phyloP scores from a whole-genome alignment of 2,888 invertebrate genomes.

The Craniophora ligustri region DNA sequence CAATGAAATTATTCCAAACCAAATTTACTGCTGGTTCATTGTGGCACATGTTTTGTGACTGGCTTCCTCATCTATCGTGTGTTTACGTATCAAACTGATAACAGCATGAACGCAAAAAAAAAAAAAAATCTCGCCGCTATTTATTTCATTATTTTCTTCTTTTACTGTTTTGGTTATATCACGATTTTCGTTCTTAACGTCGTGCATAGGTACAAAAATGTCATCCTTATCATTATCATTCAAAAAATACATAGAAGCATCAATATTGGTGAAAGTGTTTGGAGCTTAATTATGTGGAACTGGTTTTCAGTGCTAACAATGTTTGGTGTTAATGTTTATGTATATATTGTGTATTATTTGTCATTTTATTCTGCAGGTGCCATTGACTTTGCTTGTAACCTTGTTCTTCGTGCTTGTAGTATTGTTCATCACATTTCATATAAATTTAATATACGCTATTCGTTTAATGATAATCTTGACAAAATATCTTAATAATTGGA shows the following conservation, averaged over 20 bases:
- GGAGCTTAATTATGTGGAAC: background rate
- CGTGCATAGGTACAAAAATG: background rate
- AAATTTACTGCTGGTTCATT: background rate
- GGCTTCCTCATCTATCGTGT: background rate
- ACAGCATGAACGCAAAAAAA: background rate
- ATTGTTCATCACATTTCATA: slow-evolving; percentile 2
- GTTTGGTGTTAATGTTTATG: background rate
- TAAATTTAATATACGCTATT: slow-evolving; percentile 12
- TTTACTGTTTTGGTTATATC: background rate
- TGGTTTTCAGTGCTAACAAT: background rate
- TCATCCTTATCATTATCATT: slow-evolving; percentile 26
- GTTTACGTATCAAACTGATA: background rate
- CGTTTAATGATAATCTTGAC: slow-evolving; percentile 8
- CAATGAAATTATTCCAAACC: slow-evolving; percentile 18
- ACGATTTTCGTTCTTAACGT: slow-evolving; percentile 6
- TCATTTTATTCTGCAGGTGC: background rate
- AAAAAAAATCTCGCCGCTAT: no score
- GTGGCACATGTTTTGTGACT: background rate
- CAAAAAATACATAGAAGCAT: slow-evolving; percentile 25
- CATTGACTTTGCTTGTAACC: background rate
- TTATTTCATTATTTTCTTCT: no score
- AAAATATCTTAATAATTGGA: slow-evolving; percentile 8
- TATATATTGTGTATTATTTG: background rate
- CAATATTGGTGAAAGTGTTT: slow-evolving; percentile 1
- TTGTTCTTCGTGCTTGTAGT: no score